Evolutionary conservation across 30 jellyfish, hydroid and myxozoan genomes (phyloP), one percentile per base, ranked within the genome.

Genomic region (Hydra vulgaris): DNA sequence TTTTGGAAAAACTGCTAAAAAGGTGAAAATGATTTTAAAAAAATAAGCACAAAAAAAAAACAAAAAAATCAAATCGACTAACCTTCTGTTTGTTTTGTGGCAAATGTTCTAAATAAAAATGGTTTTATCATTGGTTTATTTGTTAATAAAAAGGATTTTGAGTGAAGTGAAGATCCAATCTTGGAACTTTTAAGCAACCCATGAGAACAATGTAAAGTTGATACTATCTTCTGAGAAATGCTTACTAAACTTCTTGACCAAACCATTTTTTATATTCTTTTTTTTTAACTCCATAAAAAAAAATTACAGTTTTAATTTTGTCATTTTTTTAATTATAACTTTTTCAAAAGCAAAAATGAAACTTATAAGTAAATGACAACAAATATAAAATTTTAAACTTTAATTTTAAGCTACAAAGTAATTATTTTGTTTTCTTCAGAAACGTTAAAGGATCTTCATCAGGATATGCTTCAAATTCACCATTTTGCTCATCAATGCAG

Each of bases 381-480:
- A n/a, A n/a, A n/a, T n/a, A n/a, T n/a, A n/a, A n/a, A n/a, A n/a
- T n/a, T n/a, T n/a, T n/a, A n/a, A n/a, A n/a, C n/a, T n/a, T n/a
- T n/a, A n/a, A n/a, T n/a, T n/a, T n/a, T n/a, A 0, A 74, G 15
- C 0, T 0, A 21, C 0, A 8, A 21, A 0, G 0, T 0, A 74
- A 27, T 19, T 27, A 74, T 23, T 61, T 78, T 3, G 21, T 52
- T 78, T 80, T 80, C 84, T 80, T 80, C 25, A 80, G 23, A 80
- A 80, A 80, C 40, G 88, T 80, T 21, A 80, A 70, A 27, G 88
- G 88, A 53, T 80, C 88, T 80, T 80, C 88, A 80, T 80, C 88
- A 26, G 88, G 88, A 67, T 18, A 80, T 25, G 17, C 72, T 19
- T 70, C 53, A 22, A 40, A n/a, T 18, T 67, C 27, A 53, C 71